Conservation (phyloP, 2,797 vertebrate genomes). For the Peromyscus eremicus region DNA sequence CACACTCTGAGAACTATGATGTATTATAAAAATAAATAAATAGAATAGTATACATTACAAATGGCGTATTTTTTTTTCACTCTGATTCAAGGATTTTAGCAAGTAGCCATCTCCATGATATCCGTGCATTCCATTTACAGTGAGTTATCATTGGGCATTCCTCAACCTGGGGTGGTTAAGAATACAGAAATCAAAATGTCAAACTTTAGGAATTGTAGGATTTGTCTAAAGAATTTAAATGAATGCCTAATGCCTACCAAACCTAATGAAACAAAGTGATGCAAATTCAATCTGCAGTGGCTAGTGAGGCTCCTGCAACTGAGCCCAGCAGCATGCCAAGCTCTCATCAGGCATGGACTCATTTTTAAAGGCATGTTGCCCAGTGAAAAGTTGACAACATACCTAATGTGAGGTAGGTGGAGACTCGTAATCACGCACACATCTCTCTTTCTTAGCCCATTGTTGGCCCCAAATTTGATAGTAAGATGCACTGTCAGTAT, state of each 20-base stretch:
- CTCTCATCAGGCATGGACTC: neutral
- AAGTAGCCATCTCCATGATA: conserved; percentile 6
- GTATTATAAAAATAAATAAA: conserved; percentile 28
- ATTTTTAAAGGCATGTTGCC: conserved; percentile 3
- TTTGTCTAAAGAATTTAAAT: conserved; percentile 37
- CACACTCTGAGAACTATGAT: conserved; percentile 23
- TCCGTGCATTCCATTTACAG: conserved; percentile 5
- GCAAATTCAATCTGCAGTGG: conserved; percentile 27
- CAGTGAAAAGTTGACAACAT: conserved; percentile 25
- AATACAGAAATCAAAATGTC: conserved; percentile 49
- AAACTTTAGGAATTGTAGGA: conserved; percentile 50
- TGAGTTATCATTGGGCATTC: neutral
- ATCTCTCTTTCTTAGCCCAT: neutral
- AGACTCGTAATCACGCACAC: neutral
- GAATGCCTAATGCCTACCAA: neutral
- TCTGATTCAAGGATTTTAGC: conserved; percentile 45
- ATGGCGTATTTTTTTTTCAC: neutral
- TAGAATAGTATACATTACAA: conserved; percentile 1
- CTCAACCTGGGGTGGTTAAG: neutral
- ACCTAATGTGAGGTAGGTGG: neutral
- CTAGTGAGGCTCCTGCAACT: neutral
- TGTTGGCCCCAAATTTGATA: neutral
- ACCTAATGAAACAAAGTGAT: conserved; percentile 34
- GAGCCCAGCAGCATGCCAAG: neutral
- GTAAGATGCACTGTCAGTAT: neutral